Evolutionary conservation across 2,113 vertebrate species (phyloP), one percentile per base, ranked within the genome.

Genomic region (Tautogolabrus adspersus): DNA sequence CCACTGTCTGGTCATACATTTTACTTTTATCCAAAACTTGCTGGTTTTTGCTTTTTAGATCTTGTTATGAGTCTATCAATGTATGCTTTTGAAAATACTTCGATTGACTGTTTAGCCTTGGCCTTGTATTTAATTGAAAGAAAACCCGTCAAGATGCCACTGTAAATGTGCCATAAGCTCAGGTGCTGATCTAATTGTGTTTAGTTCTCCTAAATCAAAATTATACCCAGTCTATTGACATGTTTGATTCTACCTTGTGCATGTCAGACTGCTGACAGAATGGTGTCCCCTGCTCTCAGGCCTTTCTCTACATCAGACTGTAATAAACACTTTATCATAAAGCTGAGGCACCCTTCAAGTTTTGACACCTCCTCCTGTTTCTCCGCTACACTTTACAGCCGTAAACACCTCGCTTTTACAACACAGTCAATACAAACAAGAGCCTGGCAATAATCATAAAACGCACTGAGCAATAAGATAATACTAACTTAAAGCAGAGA

Each of bases 321-420:
- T 22, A 11, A 47, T n/a, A 38, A 38, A 54, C 77, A 70, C 72
- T 59, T 76, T 7, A 44, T 12, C 40, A 59, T 37, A 0, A 68
- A 46, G 59, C 60, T 59, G 63, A 61, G 67, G 66, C 58, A 34
- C 3, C 38, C 23, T 22, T 56, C 26, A 77, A 77, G 52, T 85
- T 85, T 21, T 67, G 51, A 72, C 72, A 66, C 68, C 23, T 72
- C 62, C 30, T 52, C 34, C 42, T 18, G 30, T 11, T 37, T 23
- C 18, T 23, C 11, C 54, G 11, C 40, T 26, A 37, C 65, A 72
- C 75, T 72, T 67, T 5, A 10, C 40, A 68, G 18, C 26, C n/a
- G 21, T 18, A 22, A 52, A 67, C 22, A 56, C 12, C 57, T 66
- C 54, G 2, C 47, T 42, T 19, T 7, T 12, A 38, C 11, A n/a